Evolutionary conservation across 2,797 vertebrate genomes (phyloP).

Genomic region (Neomorphus geoffroyi): DNA sequence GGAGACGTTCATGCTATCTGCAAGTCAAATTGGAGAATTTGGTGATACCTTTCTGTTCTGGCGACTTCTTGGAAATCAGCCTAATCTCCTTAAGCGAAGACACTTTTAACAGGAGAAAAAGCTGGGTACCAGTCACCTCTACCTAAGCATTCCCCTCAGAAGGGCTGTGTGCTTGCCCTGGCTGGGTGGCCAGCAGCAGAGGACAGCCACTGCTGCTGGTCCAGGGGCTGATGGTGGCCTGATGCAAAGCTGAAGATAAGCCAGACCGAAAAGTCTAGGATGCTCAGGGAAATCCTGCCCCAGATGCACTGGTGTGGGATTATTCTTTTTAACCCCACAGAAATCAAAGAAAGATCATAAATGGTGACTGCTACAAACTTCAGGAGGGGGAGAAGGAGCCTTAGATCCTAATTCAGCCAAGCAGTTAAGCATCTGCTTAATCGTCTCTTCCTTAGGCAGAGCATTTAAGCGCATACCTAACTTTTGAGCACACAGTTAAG

Average conservation of each 20-base stretch:
- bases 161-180: background rate
- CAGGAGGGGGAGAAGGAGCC: background rate
- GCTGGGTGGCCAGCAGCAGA: background rate
- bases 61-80: background rate
- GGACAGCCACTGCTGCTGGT: background rate
- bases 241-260: background rate
- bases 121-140: too few relatives aligned
- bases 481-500: background rate
- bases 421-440: background rate
- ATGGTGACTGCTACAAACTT: background rate
- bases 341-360: background rate
- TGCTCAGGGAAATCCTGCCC: background rate
- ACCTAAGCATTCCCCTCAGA: rapidly evolving
- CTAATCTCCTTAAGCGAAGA: background rate
- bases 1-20: background rate
- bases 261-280: rapidly evolving
- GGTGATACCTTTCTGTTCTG: background rate
- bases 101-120: background rate
- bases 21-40: background rate
- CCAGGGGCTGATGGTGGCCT: rapidly evolving
- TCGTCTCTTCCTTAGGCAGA: background rate
- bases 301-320: rapidly evolving
- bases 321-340: rapidly evolving
- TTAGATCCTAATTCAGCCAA: background rate
- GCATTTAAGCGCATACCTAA: background rate